phyloP scores from a whole-genome alignment of 2,797 vertebrate species.

The Mus minutoides region DNA sequence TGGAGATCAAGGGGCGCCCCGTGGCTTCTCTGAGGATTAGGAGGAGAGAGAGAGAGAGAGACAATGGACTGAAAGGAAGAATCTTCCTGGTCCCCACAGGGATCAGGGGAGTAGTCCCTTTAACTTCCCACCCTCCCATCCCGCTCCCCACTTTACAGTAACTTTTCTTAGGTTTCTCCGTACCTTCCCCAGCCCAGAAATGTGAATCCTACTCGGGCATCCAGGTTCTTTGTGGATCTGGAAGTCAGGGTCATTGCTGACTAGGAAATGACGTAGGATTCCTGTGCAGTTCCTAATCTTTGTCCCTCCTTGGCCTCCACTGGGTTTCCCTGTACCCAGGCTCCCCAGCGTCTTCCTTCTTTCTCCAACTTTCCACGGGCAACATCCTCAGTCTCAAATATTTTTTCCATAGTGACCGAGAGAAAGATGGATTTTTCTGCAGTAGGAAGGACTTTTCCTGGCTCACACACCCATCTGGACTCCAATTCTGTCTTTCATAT shows the following conservation, averaged over 20 bases:
- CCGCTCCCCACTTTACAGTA: too few relatives aligned
- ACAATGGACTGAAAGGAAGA: not conserved
- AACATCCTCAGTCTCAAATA: not conserved
- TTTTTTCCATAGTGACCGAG: not conserved
- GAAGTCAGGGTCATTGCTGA: not conserved
- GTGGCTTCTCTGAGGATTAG: not conserved
- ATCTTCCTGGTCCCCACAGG: not conserved
- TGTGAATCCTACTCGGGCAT: not conserved
- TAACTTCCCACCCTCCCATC: not conserved
- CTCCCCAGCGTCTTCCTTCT: not conserved
- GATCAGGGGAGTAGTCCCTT: not conserved
- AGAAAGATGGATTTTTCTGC: not conserved
- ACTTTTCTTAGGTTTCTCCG: not conserved
- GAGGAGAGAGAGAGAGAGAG: not conserved
- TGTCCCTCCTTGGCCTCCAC: too few relatives aligned
- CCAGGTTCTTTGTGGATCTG: not conserved
- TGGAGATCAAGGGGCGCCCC: too few relatives aligned
- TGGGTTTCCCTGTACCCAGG: not conserved
- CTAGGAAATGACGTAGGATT: fast-evolving
- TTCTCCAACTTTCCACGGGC: not conserved
- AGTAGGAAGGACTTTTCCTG: not conserved
- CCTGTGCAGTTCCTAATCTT: not conserved
- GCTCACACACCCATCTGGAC: not conserved
- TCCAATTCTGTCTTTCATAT: not conserved
- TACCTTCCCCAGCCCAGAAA: fast-evolving